These are phyloP conservation scores for Meloidogyne hapla DNA, from an alignment of 1,140 invertebrate genomes.

Conservation along the genomic window DNA sequence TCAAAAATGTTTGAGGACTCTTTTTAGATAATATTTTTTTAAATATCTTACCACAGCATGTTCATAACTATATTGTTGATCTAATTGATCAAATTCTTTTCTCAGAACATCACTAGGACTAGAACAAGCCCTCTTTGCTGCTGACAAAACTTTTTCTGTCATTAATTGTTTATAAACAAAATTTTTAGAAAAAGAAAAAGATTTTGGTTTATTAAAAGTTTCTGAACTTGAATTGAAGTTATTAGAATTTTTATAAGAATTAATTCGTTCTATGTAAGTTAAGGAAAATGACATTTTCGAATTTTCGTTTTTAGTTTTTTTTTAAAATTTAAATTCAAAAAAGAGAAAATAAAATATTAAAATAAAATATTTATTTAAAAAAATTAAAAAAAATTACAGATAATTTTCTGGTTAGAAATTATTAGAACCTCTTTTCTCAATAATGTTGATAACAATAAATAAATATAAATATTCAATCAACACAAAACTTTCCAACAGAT, in stretches of 20 bases:
- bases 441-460: not conserved
- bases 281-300: not conserved
- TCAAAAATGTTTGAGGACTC: not conserved
- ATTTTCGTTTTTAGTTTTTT: not conserved
- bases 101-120: slow-evolving; percentile 39
- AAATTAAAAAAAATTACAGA: not conserved
- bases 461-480: too few species aligned
- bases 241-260: not conserved
- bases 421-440: not conserved
- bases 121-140: not conserved
- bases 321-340: not conserved
- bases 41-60: slow-evolving; percentile 52
- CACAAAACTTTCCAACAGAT: not conserved
- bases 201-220: not conserved
- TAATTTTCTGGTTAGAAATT: too few species aligned
- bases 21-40: not conserved
- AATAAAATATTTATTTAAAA: not conserved
- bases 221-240: not conserved
- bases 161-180: not conserved
- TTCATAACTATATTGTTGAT: slow-evolving; percentile 54
- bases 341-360: not conserved
- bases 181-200: not conserved
- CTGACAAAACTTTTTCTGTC: slow-evolving; percentile 1
- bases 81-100: slow-evolving; percentile 45
- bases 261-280: not conserved